Evolutionary conservation across 2,113 vertebrate genomes (phyloP).

Genomic region (Albula goreensis): DNA sequence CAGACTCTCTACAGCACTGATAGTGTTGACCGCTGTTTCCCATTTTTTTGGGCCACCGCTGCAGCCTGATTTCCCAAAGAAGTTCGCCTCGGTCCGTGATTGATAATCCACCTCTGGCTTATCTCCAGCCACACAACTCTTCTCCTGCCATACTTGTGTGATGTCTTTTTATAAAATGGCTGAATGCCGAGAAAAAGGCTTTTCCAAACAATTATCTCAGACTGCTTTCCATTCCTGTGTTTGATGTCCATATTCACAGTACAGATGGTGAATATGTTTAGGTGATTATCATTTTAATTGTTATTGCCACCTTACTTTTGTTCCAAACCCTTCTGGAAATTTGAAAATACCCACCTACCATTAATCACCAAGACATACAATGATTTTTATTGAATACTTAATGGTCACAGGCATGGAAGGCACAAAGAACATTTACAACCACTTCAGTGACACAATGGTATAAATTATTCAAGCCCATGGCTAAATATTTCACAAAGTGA

Average conservation of each 20-base stretch:
- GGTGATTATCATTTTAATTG: background rate
- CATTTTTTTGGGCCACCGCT: background rate
- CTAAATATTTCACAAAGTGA: background rate
- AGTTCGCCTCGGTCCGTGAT: background rate
- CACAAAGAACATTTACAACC: background rate
- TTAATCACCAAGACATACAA: background rate
- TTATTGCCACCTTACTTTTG: background rate
- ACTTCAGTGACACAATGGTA: background rate
- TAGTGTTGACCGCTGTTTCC: background rate
- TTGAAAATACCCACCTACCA: background rate
- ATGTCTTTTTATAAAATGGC: slow-evolving; percentile 1
- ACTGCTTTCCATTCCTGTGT: background rate
- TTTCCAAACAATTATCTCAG: background rate
- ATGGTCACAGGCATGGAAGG: background rate
- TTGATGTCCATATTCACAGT: background rate
- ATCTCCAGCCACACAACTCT: background rate
- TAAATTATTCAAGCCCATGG: background rate
- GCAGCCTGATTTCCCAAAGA: background rate
- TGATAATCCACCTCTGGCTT: background rate
- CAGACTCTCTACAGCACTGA: background rate
- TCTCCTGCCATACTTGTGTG: background rate
- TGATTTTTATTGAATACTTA: background rate
- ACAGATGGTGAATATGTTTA: background rate
- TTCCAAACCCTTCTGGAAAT: background rate
- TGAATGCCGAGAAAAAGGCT: background rate